Evolutionary conservation across 2,888 invertebrate species (phyloP).

Genomic region (Cerastis leucographa): DNA sequence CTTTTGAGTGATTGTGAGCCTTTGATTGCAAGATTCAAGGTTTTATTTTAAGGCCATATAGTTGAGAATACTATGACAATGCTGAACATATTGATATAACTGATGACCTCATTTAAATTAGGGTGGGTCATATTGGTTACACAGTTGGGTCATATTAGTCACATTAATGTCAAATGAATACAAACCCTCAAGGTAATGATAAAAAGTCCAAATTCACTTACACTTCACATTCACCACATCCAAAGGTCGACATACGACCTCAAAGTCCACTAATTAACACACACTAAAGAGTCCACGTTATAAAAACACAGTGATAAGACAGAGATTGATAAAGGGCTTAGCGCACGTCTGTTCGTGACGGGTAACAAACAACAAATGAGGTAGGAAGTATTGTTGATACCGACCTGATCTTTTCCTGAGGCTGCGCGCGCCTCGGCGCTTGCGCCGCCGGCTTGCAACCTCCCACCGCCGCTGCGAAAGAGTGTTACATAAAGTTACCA

Average conservation of each 20-base stretch:
- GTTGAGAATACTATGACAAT: not conserved
- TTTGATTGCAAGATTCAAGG: slow-evolving; percentile 12
- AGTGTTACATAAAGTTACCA: slow-evolving; percentile 84
- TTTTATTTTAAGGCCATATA: not conserved
- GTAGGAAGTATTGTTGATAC: slow-evolving; percentile 79
- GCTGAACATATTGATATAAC: not conserved
- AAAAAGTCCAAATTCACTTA: slow-evolving; percentile 45
- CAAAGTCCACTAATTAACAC: slow-evolving; percentile 57
- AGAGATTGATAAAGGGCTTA: slow-evolving; percentile 55
- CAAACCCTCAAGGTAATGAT: slow-evolving; percentile 28
- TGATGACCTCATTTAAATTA: slow-evolving; percentile 35
- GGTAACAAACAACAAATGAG: slow-evolving; percentile 80
- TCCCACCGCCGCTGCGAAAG: slow-evolving; percentile 86
- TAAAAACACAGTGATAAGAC: slow-evolving; percentile 55
- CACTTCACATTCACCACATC: slow-evolving; percentile 66
- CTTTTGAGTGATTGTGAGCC: slow-evolving; percentile 8
- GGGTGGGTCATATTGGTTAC: not conserved
- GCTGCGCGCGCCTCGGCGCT: slow-evolving; percentile 80
- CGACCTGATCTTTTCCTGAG: slow-evolving; percentile 88
- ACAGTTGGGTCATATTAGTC: not conserved
- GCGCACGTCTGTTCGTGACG: slow-evolving; percentile 75
- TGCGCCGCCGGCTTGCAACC: slow-evolving; percentile 83
- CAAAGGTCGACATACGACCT: slow-evolving; percentile 65
- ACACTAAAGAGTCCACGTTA: slow-evolving; percentile 58
- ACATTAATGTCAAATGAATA: not conserved